A percentile compares a stretch with the other conserved stretches of the same genome.
Evolutionary conservation across 1,140 invertebrate genomes (phyloP).

Genomic region (Phortica variegata): DNA sequence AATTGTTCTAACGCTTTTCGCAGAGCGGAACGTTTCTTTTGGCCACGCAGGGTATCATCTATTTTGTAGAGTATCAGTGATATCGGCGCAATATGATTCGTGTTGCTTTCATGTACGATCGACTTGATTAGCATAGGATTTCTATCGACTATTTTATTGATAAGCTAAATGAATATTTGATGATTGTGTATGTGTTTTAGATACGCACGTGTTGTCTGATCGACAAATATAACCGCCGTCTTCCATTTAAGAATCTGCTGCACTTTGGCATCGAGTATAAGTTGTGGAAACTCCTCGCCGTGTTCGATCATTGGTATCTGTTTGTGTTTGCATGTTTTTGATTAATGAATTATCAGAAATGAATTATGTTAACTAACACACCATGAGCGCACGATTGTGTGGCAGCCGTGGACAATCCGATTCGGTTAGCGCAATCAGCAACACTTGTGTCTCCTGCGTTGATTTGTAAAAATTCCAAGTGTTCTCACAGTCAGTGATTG

Average conservation of each 20-base stretch:
- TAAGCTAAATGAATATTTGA: background rate
- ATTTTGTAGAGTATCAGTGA: constrained; percentile 46
- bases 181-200: background rate
- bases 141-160: constrained; percentile 23
- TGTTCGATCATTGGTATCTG: constrained; percentile 64
- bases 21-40: constrained; percentile 32
- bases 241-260: constrained; percentile 67
- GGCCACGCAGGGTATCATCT: constrained; percentile 34
- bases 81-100: constrained; percentile 46
- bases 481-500: constrained; percentile 67
- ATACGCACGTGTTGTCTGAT: constrained; percentile 69
- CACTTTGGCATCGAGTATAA: constrained; percentile 70
- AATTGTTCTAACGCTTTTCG: constrained; percentile 32
- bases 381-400: constrained; percentile 64
- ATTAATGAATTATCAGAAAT: background rate
- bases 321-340: background rate
- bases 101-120: constrained; percentile 39
- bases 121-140: constrained; percentile 42
- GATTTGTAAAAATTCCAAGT: constrained; percentile 68
- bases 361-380: constrained; percentile 1
- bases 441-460: constrained; percentile 63
- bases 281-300: constrained; percentile 72
- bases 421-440: constrained; percentile 68
- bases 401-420: constrained; percentile 73
- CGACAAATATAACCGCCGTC: constrained; percentile 68